These are phyloP conservation scores for Ophion slaviceki DNA, from an alignment of 2,888 invertebrate species.

Conservation along the genomic window DNA sequence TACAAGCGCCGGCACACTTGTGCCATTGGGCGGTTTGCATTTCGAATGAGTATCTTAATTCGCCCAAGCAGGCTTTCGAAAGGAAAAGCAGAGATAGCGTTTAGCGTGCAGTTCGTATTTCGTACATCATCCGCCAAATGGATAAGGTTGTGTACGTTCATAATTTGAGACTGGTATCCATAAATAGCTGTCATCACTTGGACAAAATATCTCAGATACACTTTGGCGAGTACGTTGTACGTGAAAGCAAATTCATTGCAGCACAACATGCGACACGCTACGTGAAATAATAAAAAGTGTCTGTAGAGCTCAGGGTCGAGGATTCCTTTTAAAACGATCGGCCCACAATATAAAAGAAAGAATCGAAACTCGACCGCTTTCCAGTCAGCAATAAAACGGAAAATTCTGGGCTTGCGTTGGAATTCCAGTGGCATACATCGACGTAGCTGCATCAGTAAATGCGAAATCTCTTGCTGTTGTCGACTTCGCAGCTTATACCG, in stretches of 20 bases:
- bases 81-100: conserved; percentile 21
- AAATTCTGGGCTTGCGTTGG: conserved; percentile 59
- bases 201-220: conserved; percentile 4
- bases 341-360: conserved; percentile 68
- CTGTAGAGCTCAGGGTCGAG: conserved; percentile 48
- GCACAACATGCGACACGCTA: conserved; percentile 42
- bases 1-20: conserved; percentile 53
- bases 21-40: conserved; percentile 46
- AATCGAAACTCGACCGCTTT: conserved; percentile 65
- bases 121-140: conserved; percentile 22
- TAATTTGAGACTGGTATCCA: conserved; percentile 2
- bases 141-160: conserved; percentile 19
- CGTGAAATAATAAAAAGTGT: conserved; percentile 55
- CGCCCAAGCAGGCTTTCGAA: conserved; percentile 21
- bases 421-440: conserved; percentile 58
- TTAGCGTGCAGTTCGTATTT: conserved; percentile 18
- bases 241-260: conserved; percentile 3
- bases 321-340: conserved; percentile 64
- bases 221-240: conserved; percentile 5
- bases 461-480: conserved; percentile 27
- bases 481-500: conserved; percentile 9
- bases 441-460: background rate
- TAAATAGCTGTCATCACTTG: background rate
- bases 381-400: conserved; percentile 44
- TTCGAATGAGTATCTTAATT: conserved; percentile 51